These are phyloP conservation scores for Sminthurides bifidus DNA, from an alignment of 1,140 invertebrate genomes.

Conservation along the genomic window DNA sequence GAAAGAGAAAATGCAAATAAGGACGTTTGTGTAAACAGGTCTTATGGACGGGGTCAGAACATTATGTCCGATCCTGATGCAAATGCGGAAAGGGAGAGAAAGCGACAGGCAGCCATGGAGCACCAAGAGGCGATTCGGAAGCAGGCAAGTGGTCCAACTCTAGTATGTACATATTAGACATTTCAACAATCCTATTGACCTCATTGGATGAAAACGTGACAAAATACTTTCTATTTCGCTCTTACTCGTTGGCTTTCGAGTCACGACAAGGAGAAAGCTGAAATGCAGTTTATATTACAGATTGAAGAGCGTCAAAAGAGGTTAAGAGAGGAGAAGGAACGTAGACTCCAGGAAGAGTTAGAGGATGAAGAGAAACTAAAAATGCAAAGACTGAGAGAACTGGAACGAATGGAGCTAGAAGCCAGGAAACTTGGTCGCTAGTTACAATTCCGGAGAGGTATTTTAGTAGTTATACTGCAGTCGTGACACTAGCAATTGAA, in stretches of 20 bases:
- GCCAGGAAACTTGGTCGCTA: conserved; percentile 35
- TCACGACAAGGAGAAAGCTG: background rate
- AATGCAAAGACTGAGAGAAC: conserved; percentile 51
- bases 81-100: conserved; percentile 52
- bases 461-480: background rate
- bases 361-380: conserved; percentile 54
- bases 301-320: conserved; percentile 54
- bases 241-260: too few relatives aligned
- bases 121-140: conserved; percentile 57
- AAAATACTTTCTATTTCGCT: background rate
- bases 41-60: conserved; percentile 57
- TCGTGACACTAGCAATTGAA: background rate
- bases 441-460: too few relatives aligned
- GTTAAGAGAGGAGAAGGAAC: conserved; percentile 51
- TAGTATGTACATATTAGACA: background rate
- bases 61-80: conserved; percentile 53
- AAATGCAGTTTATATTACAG: conserved; percentile 21
- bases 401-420: conserved; percentile 42
- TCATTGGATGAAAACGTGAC: background rate
- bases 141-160: conserved; percentile 39
- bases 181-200: background rate
- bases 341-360: conserved; percentile 47
- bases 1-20: background rate
- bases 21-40: conserved; percentile 37
- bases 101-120: conserved; percentile 54